These are phyloP conservation scores for Potorous gilbertii DNA, from an alignment of 2,797 vertebrate species.

Conservation along the genomic window DNA sequence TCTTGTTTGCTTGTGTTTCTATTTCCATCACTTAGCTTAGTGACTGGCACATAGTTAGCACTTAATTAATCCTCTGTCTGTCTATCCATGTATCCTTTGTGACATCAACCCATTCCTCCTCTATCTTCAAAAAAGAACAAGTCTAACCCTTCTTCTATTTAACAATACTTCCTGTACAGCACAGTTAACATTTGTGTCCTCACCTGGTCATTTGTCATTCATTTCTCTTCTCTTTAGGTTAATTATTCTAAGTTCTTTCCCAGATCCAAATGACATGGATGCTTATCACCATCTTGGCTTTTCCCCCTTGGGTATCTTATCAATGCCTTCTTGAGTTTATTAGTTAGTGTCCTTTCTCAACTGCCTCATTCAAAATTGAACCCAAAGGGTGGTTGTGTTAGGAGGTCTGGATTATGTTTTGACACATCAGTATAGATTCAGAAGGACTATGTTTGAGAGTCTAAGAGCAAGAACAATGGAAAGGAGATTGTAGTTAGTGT, in stretches of 20 bases:
- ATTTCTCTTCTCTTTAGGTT: neutral
- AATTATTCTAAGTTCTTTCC: neutral
- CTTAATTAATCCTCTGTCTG: neutral
- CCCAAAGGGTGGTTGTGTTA: neutral
- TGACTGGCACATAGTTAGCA: neutral
- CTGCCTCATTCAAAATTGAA: neutral
- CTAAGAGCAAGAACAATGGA: neutral
- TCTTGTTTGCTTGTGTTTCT: neutral
- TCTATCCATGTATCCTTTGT: neutral
- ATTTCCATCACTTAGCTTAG: neutral
- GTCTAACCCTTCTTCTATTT: neutral
- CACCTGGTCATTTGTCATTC: neutral
- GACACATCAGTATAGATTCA: neutral
- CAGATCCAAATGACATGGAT: neutral
- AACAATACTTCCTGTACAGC: neutral
- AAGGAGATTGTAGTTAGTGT: neutral
- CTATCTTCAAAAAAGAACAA: neutral
- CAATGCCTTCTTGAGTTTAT: neutral
- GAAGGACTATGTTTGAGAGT: neutral
- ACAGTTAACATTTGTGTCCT: neutral
- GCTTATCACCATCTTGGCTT: neutral
- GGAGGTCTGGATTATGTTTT: neutral
- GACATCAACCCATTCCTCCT: neutral
- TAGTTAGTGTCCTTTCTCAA: neutral
- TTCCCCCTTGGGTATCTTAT: neutral